Evolutionary conservation across 2,797 vertebrate species (phyloP), one percentile per base, ranked within the genome.

Genomic region (Philypnodon macrostomus): DNA sequence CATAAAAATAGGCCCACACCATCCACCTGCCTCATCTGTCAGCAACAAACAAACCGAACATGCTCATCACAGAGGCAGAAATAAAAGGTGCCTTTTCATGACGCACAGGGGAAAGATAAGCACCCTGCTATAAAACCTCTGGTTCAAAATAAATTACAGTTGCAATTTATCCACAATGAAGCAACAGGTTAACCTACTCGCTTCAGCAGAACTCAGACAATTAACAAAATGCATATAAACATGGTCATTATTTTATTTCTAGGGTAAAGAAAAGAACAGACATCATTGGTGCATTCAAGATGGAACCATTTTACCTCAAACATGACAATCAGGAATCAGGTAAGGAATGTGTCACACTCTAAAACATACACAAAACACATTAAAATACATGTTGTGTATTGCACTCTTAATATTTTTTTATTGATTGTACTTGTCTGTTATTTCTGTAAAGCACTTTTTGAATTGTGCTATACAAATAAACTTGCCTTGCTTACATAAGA

Each of bases 271-370:
- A 85, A 38, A 91, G 93, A 78, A 13, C 77, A 1, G 94, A 96
- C 68, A 70, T 99, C 51, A 94, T 87, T 1, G 88, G 91, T 53
- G 93, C 96, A 57, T 98, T 98, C 81, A 97, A 95, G 63, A 58
- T 98, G 62, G 95, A 99, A n/a, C 93, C 96, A 0, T 66, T 96
- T 32, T 99, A 99, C 66, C 87, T 98, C 53, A 93, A 92, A 75
- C 93, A 99, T 33, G 89, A 91, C 53, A 93, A 98, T 58, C 91
- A 98, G 71, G 93, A 97, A 39, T 98, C 96, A 69, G 97, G 97
- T 98, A 73, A n/a, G n/a, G n/a, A 11, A 15, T 14, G 4, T 14
- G 8, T n/a, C 11, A 21, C 12, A n/a, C n/a, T n/a, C n/a, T n/a
- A n/a, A n/a, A n/a, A n/a, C n/a, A n/a, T n/a, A n/a, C n/a, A n/a